Conservation (phyloP, 2,797 vertebrate genomes). For the Pantherophis vulpinus region DNA sequence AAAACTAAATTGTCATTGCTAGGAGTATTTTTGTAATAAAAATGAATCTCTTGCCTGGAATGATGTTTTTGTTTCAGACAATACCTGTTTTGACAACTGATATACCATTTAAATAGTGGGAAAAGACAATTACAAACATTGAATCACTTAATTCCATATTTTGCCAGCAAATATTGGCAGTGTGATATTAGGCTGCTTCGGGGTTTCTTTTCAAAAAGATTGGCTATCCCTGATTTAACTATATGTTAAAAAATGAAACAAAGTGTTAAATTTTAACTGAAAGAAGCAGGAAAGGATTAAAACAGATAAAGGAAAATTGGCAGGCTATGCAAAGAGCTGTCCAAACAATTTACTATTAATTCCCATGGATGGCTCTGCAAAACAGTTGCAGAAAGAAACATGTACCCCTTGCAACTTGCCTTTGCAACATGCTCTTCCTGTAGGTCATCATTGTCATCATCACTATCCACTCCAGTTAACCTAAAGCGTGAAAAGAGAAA, state of each 20-base stretch:
- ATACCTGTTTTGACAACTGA: background rate
- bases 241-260: background rate
- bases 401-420: constrained; percentile 65
- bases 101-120: background rate
- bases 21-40: background rate
- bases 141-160: background rate
- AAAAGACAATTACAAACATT: background rate
- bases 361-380: background rate
- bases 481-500: constrained; percentile 67
- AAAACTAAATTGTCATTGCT: background rate
- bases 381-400: background rate
- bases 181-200: background rate
- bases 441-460: constrained; percentile 85
- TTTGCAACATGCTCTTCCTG: constrained; percentile 94
- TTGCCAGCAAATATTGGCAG: background rate
- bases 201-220: background rate
- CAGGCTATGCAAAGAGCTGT: background rate
- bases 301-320: background rate
- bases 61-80: background rate
- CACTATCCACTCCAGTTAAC: constrained; percentile 76
- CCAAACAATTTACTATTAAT: background rate
- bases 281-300: background rate
- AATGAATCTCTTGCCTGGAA: background rate
- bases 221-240: background rate
- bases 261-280: background rate